Evolutionary conservation across 2,797 vertebrate genomes (phyloP).

Genomic region (Salmo trutta): DNA sequence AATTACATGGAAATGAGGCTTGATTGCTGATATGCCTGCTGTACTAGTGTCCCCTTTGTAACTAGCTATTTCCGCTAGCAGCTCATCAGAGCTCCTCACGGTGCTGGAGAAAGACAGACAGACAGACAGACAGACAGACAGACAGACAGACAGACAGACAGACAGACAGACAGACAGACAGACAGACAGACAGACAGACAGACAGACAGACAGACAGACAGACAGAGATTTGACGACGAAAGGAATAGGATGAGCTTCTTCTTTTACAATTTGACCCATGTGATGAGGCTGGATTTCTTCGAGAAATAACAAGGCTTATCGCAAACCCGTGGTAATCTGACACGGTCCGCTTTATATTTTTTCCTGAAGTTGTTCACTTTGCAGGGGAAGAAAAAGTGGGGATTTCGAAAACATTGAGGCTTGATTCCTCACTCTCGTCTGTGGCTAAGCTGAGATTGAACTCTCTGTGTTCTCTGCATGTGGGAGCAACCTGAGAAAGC

Average conservation of each 20-base stretch:
- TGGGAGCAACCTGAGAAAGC: neutral
- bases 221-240: constrained; percentile 24
- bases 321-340: constrained; percentile 24
- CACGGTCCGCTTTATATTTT: constrained; percentile 11
- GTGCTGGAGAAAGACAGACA: too few relatives aligned
- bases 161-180: constrained; percentile 14
- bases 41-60: constrained; percentile 28
- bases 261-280: constrained; percentile 15
- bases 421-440: constrained; percentile 3
- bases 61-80: neutral
- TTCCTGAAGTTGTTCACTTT: constrained; percentile 1
- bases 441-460: constrained; percentile 27
- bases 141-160: constrained; percentile 1
- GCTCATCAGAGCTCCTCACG: too few relatives aligned
- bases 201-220: constrained; percentile 27
- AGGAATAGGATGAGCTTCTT: neutral
- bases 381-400: neutral
- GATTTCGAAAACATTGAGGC: neutral
- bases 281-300: neutral
- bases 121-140: too few relatives aligned
- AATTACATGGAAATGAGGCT: constrained; percentile 69
- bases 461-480: neutral
- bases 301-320: constrained; percentile 4
- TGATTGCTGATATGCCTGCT: constrained; percentile 68
- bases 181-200: constrained; percentile 21